A percentile compares a stretch with the other conserved stretches of the same genome.
phyloP scores from a whole-genome alignment of 1,140 invertebrate genomes.

The Neoseiulus cucumeris region DNA sequence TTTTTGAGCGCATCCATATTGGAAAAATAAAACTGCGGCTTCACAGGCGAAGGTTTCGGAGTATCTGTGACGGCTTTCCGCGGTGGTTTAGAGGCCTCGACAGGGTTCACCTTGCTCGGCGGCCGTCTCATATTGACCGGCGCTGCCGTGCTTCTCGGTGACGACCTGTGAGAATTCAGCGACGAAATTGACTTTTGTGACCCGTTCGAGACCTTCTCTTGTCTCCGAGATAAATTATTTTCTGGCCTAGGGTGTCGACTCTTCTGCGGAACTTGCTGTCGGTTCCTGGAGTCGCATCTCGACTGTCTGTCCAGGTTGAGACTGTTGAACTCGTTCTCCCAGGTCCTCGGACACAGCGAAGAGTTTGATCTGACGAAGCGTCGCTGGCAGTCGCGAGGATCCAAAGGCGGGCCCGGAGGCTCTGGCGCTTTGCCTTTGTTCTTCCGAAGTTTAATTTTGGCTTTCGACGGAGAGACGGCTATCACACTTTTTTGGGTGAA shows the following conservation, averaged over 20 bases:
- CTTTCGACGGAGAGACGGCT: background rate
- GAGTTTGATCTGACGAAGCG: background rate
- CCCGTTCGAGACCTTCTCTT: background rate
- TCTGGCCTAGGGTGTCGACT: background rate
- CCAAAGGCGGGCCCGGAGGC: background rate
- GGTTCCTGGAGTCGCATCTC: background rate
- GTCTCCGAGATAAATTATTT: background rate
- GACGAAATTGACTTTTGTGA: background rate
- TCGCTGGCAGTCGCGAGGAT: background rate
- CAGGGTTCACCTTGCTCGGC: background rate
- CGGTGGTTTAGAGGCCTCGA: background rate
- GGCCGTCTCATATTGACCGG: background rate
- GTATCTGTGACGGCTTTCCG: background rate
- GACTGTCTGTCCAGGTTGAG: background rate
- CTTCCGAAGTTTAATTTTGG: conserved; percentile 6
- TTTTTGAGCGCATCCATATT: conserved; percentile 7
- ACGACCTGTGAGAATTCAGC: background rate
- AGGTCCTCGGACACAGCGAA: background rate
- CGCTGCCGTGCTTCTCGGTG: background rate
- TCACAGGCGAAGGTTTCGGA: background rate
- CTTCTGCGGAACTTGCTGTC: background rate
- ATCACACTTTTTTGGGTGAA: background rate
- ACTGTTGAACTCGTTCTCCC: conserved; percentile 5
- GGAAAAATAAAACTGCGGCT: conserved; percentile 6
- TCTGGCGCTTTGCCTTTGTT: conserved; percentile 3